These are phyloP conservation scores for Leptoclinus maculatus DNA, from an alignment of 2,797 vertebrate genomes.

Conservation along the genomic window DNA sequence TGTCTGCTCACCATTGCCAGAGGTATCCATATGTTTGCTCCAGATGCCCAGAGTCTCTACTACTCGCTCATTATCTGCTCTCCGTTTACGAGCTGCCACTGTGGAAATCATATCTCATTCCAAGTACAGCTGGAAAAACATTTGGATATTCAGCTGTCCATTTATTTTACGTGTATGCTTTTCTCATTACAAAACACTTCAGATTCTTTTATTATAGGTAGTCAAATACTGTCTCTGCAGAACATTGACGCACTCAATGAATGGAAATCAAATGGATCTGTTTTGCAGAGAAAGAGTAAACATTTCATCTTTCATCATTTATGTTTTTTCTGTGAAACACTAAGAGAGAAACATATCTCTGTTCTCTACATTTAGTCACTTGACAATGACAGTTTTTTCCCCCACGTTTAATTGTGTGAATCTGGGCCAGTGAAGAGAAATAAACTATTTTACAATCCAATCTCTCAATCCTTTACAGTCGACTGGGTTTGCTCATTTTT, in stretches of 20 bases:
- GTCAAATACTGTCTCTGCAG: slow-evolving; percentile 11
- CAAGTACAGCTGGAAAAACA: slow-evolving; percentile 63
- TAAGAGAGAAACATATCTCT: background rate
- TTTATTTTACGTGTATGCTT: slow-evolving; percentile 57
- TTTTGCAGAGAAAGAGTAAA: background rate
- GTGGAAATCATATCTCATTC: slow-evolving; percentile 59
- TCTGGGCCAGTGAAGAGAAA: background rate
- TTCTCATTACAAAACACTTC: slow-evolving; percentile 49
- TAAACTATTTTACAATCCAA: background rate
- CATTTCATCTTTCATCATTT: background rate
- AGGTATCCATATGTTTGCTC: slow-evolving; percentile 71
- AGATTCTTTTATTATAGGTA: slow-evolving; percentile 33
- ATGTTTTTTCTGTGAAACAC: background rate
- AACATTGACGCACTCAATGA: background rate
- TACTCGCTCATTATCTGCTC: slow-evolving; percentile 71
- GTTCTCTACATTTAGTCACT: background rate
- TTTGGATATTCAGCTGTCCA: slow-evolving; percentile 62
- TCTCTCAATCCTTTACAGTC: background rate
- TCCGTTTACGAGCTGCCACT: slow-evolving; percentile 61
- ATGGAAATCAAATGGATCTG: background rate
- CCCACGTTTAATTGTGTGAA: background rate
- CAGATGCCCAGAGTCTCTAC: slow-evolving; percentile 70
- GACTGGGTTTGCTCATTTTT: background rate
- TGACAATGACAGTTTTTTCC: background rate
- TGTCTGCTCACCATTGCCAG: slow-evolving; percentile 64